phyloP scores from a whole-genome alignment of 2,113 vertebrate species.

The Cacatua alba region DNA sequence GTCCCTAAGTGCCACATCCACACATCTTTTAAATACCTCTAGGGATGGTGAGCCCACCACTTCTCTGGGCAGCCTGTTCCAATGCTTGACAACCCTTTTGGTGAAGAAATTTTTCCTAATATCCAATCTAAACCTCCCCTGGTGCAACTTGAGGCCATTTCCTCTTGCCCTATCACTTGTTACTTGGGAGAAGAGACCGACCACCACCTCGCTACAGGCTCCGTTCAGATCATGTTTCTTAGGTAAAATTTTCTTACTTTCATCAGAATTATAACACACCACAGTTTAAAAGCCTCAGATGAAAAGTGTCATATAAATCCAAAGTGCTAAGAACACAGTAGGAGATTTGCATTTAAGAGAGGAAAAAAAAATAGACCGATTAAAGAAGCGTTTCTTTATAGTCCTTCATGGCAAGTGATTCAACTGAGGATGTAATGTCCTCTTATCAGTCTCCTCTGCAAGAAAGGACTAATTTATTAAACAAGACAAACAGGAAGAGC shows the following conservation, averaged over 20 bases:
- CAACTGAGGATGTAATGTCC: background rate
- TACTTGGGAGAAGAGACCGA: background rate
- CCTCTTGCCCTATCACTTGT: background rate
- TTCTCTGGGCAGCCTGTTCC: too few species aligned
- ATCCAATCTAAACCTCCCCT: background rate
- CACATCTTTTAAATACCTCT: background rate
- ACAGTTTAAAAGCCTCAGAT: background rate
- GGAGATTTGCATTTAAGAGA: constrained; percentile 30
- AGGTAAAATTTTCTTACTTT: background rate
- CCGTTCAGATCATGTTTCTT: background rate
- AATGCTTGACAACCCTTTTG: background rate
- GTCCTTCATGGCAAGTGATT: background rate
- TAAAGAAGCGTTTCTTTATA: background rate
- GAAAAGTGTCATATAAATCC: constrained; percentile 15
- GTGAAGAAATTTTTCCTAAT: background rate
- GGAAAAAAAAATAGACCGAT: background rate
- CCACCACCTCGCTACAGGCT: background rate
- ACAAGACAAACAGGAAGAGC: background rate
- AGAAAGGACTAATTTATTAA: constrained; percentile 25
- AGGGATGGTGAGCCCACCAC: background rate
- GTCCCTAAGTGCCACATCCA: background rate
- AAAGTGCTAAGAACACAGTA: background rate
- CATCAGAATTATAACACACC: background rate
- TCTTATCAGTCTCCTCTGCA: background rate
- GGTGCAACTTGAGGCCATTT: background rate